These are phyloP conservation scores for Ceryle rudis DNA, from an alignment of 2,797 vertebrate genomes.

Conservation along the genomic window DNA sequence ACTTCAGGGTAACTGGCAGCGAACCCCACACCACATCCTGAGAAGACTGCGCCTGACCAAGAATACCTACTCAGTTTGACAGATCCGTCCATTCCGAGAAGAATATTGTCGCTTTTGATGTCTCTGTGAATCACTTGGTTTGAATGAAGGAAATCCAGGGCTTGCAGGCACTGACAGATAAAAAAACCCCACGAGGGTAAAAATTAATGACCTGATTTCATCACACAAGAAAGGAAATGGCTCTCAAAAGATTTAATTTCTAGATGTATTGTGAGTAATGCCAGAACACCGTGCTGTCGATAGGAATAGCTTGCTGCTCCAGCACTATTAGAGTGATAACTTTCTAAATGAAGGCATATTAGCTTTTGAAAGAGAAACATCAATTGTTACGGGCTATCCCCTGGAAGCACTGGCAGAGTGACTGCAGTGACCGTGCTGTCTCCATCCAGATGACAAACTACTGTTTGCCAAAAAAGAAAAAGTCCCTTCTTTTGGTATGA, in stretches of 20 bases:
- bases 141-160: slow-evolving; percentile 96
- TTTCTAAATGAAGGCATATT: not conserved
- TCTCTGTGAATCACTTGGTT: slow-evolving; percentile 99
- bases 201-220: slow-evolving; percentile 46
- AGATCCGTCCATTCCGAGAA: slow-evolving; percentile 97
- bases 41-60: not conserved
- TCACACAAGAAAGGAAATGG: not conserved
- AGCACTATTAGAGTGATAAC: not conserved
- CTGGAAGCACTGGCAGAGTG: not conserved
- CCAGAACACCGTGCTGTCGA: slow-evolving; percentile 11
- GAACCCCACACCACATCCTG: not conserved
- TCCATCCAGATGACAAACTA: not conserved
- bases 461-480: not conserved
- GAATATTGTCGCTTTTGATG: slow-evolving; percentile 98
- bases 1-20: not conserved
- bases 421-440: not conserved
- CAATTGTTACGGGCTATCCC: not conserved
- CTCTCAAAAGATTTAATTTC: slow-evolving; percentile 18
- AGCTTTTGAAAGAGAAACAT: slow-evolving; percentile 10
- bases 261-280: not conserved
- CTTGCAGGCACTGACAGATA: slow-evolving; percentile 91
- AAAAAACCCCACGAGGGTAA: not conserved
- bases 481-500: not conserved
- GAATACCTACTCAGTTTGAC: slow-evolving; percentile 94
- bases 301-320: not conserved